Percentiles rank a stretch among this genome's conserved stretches.
These are phyloP conservation scores for Andrena trimmerana DNA, from an alignment of 2,888 invertebrate genomes.

Conservation along the genomic window DNA sequence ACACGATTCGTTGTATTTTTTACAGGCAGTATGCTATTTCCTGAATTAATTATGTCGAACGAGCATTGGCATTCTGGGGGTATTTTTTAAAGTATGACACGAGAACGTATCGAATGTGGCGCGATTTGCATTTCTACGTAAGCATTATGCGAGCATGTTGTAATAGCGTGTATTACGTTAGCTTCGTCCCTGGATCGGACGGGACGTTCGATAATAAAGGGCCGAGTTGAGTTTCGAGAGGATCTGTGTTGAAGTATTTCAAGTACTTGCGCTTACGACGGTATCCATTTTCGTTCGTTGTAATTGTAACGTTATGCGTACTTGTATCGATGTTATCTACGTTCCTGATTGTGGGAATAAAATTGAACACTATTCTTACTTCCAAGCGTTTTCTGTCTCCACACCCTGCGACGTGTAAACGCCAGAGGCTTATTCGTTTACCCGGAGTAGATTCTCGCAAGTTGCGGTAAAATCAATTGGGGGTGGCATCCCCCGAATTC, in stretches of 20 bases:
- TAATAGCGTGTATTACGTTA: neutral
- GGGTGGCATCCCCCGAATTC: too few relatives aligned
- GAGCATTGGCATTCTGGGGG: neutral
- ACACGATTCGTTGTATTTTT: neutral
- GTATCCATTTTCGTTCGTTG: conserved; percentile 22
- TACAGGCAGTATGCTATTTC: neutral
- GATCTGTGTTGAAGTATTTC: conserved; percentile 1
- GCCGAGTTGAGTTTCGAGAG: neutral
- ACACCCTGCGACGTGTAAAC: neutral
- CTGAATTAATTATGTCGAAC: neutral
- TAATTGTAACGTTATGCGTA: conserved; percentile 40
- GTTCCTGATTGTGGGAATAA: conserved; percentile 66
- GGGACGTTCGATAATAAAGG: neutral
- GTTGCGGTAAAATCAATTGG: too few relatives aligned
- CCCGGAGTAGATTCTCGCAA: too few relatives aligned
- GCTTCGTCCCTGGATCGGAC: neutral
- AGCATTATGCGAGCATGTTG: neutral
- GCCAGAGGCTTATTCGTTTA: too few relatives aligned
- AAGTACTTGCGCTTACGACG: conserved; percentile 10
- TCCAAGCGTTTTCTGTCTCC: conserved; percentile 10
- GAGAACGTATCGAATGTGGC: neutral
- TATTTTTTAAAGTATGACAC: neutral
- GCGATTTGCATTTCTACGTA: neutral
- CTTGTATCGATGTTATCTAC: conserved; percentile 57
- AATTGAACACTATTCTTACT: conserved; percentile 67